phyloP scores from a whole-genome alignment of 2,113 vertebrate genomes.

The Scalopus aquaticus region DNA sequence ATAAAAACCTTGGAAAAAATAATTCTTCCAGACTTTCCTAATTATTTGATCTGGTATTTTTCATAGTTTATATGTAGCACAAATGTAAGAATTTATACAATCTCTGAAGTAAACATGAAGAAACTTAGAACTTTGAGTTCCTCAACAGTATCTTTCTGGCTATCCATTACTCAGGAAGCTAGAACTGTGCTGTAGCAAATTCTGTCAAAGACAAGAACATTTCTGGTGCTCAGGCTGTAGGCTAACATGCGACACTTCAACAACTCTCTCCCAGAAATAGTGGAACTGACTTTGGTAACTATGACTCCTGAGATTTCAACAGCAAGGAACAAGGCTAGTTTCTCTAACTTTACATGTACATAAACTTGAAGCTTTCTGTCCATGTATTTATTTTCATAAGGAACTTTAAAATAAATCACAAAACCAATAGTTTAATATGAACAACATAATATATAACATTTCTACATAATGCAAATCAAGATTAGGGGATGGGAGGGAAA shows the following conservation, averaged over 20 bases:
- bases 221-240: no score
- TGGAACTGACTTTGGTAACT: background rate
- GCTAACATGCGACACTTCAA: background rate
- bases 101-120: background rate
- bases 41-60: constrained; percentile 6
- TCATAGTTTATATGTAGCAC: background rate
- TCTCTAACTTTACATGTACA: background rate
- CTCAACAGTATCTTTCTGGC: background rate
- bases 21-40: background rate
- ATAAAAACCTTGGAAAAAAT: background rate
- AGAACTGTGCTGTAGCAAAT: background rate
- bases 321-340: background rate
- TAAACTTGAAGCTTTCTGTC: background rate
- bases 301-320: background rate
- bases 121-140: background rate
- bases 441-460: background rate
- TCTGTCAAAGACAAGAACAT: background rate
- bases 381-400: background rate
- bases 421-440: background rate
- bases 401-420: background rate
- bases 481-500: no score
- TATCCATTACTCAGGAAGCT: background rate
- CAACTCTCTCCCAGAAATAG: background rate
- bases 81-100: background rate
- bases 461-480: background rate